Conservation (phyloP, 1,140 invertebrate genomes). For the Limonius californicus region DNA sequence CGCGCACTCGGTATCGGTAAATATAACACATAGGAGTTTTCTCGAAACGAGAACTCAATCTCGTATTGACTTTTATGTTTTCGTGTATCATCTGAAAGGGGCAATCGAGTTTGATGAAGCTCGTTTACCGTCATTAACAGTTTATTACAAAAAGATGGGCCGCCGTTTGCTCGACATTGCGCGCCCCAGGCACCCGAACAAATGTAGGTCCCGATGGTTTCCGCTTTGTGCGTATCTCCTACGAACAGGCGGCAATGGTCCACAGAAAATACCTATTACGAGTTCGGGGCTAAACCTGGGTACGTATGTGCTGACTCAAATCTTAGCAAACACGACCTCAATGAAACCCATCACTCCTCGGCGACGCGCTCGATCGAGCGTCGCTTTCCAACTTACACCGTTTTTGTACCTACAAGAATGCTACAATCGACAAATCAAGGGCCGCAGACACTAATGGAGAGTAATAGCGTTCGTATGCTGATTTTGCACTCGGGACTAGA, state of each 20-base stretch:
- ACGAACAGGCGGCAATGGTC: not conserved
- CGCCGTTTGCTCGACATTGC: not conserved
- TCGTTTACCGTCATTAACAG: conserved; percentile 8
- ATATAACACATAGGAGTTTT: not conserved
- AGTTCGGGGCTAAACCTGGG: not conserved
- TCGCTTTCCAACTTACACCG: conserved; percentile 20
- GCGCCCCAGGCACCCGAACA: not conserved
- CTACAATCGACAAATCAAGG: conserved; percentile 40
- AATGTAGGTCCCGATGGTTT: not conserved
- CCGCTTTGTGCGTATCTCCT: conserved; percentile 1
- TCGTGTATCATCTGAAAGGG: not conserved
- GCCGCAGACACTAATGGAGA: conserved; percentile 42
- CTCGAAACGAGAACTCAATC: not conserved
- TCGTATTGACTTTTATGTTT: not conserved
- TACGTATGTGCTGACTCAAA: too few species aligned
- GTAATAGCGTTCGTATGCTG: conserved; percentile 43
- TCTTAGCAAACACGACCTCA: too few species aligned
- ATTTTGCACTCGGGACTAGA: conserved; percentile 36
- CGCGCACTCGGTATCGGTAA: not conserved
- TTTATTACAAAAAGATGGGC: conserved; percentile 1
- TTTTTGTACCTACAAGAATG: conserved; percentile 38
- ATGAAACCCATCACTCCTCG: too few species aligned
- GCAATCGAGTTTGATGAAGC: conserved; percentile 1
- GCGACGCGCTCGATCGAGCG: too few species aligned
- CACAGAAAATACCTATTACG: conserved; percentile 1